These are phyloP conservation scores for Drosophila repletoides DNA, from an alignment of 1,140 invertebrate species.

Conservation along the genomic window DNA sequence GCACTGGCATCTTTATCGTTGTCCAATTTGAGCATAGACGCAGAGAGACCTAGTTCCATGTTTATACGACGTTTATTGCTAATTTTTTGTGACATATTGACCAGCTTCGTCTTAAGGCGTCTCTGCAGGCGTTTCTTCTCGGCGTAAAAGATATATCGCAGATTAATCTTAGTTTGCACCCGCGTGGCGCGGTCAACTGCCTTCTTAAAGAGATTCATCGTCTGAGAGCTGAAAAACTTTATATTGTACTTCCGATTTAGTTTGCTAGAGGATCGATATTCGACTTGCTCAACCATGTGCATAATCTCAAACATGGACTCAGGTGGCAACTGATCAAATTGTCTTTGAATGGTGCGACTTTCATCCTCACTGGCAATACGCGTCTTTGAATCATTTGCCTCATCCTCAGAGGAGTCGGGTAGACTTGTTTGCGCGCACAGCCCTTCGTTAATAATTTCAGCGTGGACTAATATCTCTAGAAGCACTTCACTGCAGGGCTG, in stretches of 20 bases:
- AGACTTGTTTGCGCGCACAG: slow-evolving; percentile 1
- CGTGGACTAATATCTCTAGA: neutral
- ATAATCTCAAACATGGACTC: slow-evolving; percentile 8
- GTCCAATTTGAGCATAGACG: no score
- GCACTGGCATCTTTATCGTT: no score
- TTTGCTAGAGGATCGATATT: neutral
- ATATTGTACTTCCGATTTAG: slow-evolving; percentile 2
- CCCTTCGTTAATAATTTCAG: slow-evolving; percentile 3
- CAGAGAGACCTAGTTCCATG: no score
- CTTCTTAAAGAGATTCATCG: slow-evolving; percentile 1
- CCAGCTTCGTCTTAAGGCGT: no score
- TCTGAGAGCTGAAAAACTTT: neutral
- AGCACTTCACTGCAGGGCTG: neutral
- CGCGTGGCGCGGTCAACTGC: neutral
- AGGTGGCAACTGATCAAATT: neutral
- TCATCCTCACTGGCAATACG: neutral
- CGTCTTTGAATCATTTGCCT: neutral
- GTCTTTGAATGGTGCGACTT: neutral
- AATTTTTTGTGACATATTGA: no score
- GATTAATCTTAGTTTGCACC: neutral
- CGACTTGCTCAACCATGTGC: slow-evolving; percentile 10
- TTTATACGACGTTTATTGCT: no score
- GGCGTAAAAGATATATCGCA: neutral
- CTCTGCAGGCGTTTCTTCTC: neutral
- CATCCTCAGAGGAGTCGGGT: neutral